Conservation (phyloP, 2,113 vertebrate species). For the Rhabdornis inornatus region DNA sequence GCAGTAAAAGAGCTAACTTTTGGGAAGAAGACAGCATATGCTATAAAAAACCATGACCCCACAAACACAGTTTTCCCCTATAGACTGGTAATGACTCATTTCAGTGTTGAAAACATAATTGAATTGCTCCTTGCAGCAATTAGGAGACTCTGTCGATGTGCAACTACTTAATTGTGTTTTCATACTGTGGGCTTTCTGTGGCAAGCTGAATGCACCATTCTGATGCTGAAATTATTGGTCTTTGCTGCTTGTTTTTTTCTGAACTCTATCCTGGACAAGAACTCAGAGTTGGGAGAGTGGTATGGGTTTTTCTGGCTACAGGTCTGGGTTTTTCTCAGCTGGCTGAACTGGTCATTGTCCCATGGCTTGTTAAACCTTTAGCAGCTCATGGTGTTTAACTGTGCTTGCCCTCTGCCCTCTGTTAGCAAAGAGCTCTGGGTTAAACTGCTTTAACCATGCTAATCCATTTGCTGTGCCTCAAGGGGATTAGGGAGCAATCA, state of each 20-base stretch:
- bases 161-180: conserved; percentile 59
- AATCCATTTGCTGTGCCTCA: not conserved
- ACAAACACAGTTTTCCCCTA: conserved; percentile 27
- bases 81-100: conserved; percentile 56
- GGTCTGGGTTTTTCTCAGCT: not conserved
- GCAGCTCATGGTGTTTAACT: not conserved
- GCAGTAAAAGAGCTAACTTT: conserved; percentile 31
- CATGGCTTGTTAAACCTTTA: not conserved
- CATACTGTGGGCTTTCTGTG: not conserved
- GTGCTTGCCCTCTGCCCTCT: not conserved
- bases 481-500: not conserved
- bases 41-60: conserved; percentile 29
- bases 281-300: not conserved
- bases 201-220: not conserved
- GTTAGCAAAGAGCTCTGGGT: not conserved
- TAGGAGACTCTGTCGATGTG: conserved; percentile 31
- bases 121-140: conserved; percentile 61
- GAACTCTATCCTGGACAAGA: not conserved
- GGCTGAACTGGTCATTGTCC: not conserved
- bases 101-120: conserved; percentile 39
- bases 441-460: not conserved
- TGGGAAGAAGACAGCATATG: not conserved
- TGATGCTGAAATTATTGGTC: not conserved
- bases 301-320: not conserved
- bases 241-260: not conserved